phyloP scores from a whole-genome alignment of 1,140 invertebrate genomes.

The Drosophila navojoa region DNA sequence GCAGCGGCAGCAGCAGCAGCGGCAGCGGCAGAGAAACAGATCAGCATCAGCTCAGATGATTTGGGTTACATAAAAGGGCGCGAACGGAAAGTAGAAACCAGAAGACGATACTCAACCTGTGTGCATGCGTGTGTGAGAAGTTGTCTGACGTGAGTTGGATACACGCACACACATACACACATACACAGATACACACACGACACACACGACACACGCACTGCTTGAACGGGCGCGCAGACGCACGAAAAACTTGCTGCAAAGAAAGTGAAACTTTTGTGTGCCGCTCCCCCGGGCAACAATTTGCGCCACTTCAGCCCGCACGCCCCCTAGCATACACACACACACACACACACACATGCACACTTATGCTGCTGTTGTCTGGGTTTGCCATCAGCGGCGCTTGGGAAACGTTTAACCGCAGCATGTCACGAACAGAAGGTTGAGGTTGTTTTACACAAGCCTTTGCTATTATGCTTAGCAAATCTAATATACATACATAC shows the following conservation, averaged over 20 bases:
- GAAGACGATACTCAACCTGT: constrained; percentile 48
- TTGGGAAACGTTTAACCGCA: constrained; percentile 50
- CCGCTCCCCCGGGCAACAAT: constrained; percentile 42
- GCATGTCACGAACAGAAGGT: constrained; percentile 76
- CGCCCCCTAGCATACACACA: background rate
- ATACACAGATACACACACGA: constrained; percentile 2
- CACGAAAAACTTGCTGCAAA: constrained; percentile 76
- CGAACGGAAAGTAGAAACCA: constrained; percentile 81
- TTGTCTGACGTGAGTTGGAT: constrained; percentile 2
- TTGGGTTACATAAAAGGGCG: constrained; percentile 82
- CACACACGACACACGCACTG: constrained; percentile 23
- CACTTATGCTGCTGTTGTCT: background rate
- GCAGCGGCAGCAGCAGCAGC: constrained; percentile 14
- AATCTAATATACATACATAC: constrained; percentile 30
- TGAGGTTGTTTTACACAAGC: constrained; percentile 74
- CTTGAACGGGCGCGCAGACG: constrained; percentile 30
- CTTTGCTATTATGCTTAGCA: constrained; percentile 26
- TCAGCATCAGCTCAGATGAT: constrained; percentile 48
- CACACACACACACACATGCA: background rate
- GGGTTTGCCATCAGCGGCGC: constrained; percentile 20
- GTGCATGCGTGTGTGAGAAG: constrained; percentile 16
- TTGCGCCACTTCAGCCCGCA: constrained; percentile 16
- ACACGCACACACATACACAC: background rate
- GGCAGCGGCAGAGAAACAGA: background rate
- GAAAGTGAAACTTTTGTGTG: constrained; percentile 75